Base-by-base conservation (phyloP, 2,888 invertebrate species). In the Glomeris marginata region DNA sequence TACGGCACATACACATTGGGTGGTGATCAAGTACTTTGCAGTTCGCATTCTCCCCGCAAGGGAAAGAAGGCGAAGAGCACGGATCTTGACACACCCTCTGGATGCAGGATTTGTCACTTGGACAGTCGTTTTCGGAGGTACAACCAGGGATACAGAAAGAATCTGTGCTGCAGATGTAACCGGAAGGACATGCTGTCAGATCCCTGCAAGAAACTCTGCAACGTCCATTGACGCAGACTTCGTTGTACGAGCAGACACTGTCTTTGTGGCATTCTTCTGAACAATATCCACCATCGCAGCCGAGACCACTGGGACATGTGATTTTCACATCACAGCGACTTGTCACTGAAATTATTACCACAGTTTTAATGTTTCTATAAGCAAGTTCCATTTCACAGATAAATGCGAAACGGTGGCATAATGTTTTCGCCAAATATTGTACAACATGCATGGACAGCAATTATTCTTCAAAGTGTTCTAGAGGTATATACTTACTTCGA, bases 1-100 rank as follows among this genome's bases (percentile, higher is more conserved):
- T 84, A 0, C 87, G 85, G 62, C 91, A 91, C 52, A 84, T 75
- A 63, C 91, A 91, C 4, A 90, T 75, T 38, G 84, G 80, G 38
- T 83, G 75, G 65, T 88, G 90, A 57, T 82, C 20, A 2, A 43
- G 36, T 5, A 84, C 77, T 56, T 78, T 75, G 62, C 90, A 90
- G 1, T 83, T 63, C 0, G 90, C 84, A 63, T 84, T 81, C 56
- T 75, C 75, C 2, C 88, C 88, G 59, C 90, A 90, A 1, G 83
- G 78, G 15, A 58, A 53, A 21, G 57, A 53, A 15, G 50, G 44
- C 18, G 44, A 20, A 20, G 41, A 43, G 33, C 76, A 77, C 21
- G 76, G 76, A 62, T 77, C 72, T 53, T 66, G 63, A 58, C 77
- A 77, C 58, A 74, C 74, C 41, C 70, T 58, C 61, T 79, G 79